Base-by-base conservation (phyloP, 23 tunicate species). In the Oikopleura vanhoeffeni region DNA sequence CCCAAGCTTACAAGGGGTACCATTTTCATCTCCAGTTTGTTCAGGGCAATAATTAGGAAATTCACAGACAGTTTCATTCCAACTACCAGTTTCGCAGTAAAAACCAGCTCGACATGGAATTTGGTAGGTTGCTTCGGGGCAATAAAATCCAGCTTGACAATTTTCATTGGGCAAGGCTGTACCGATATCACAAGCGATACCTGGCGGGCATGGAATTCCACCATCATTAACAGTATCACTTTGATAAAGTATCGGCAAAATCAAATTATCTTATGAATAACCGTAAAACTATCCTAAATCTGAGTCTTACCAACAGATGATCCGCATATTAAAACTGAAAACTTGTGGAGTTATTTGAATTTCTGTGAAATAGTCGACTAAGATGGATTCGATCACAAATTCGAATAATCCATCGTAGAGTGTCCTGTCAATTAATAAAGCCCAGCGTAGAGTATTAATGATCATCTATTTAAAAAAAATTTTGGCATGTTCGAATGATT, bases 21-120 rank as follows among this genome's bases (percentile, higher is more conserved):
- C 91, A 32, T 13, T 13, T 30, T 71, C 79, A 1, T 87, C 60
- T 0, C 87, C 90, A 4, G 99, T 91, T 0, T 89, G 87, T 34
- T 76, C 85, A 40, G 99, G 99, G 49, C 99, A 95, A 87, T 95
- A 95, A 87, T 84, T 88, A 0, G 99, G 99, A 49, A 90, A 95
- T 30, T 85, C 87, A 77, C 99, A 95, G 1, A 87, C 79, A 0
- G 76, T 83, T 18, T 39, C 38, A 36, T 60, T 76, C 30, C 85
- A 85, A 0, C 88, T 71, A 1, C 85, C 88, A 13, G 40, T 39
- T 32, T 49, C 82, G 1, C 90, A 87, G n/a, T 76, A 87, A 76
- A 76, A 85, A 40, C 90, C 90, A 79, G 85, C 76, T 41, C 49
- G 35, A 38, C 40, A 58, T 4, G 76, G 64, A 32, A 8, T 41